Conservation (phyloP, 2,797 vertebrate genomes). For the Tympanoctomys barrerae region DNA sequence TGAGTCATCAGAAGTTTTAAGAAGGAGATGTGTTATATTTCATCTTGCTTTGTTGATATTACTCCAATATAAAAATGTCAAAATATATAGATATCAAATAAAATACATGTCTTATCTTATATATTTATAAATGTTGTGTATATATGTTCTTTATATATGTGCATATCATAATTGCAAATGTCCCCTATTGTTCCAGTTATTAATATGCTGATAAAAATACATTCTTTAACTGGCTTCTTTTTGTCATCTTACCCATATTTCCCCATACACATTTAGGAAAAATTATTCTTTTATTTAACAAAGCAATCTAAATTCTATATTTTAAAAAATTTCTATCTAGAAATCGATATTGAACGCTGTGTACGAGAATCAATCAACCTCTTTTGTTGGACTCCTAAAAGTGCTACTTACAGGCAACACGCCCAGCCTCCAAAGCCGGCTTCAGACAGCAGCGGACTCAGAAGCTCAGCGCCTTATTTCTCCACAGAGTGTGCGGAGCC, state of each 20-base stretch:
- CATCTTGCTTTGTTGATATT: conserved; percentile 35
- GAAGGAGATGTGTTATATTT: conserved; percentile 22
- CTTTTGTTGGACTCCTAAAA: conserved; percentile 98
- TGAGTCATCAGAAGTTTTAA: conserved; percentile 56
- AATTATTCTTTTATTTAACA: conserved; percentile 1
- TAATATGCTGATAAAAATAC: background rate
- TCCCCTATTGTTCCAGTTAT: background rate
- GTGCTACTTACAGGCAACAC: conserved; percentile 95
- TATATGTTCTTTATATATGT: background rate
- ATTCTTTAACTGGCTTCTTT: conserved; percentile 29
- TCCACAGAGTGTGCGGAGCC: conserved; percentile 93
- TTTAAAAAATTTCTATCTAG: conserved; percentile 84
- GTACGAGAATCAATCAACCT: conserved; percentile 98
- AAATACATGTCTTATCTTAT: background rate
- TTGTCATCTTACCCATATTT: conserved; percentile 31
- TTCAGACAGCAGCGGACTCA: conserved; percentile 86
- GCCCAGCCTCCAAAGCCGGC: conserved; percentile 92
- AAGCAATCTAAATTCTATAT: conserved; percentile 24
- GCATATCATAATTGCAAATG: background rate
- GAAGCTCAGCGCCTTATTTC: conserved; percentile 89
- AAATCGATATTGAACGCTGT: conserved; percentile 98
- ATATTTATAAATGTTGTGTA: background rate
- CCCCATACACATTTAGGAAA: conserved; percentile 16
- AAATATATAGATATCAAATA: background rate
- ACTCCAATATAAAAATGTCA: background rate